Percentiles rank a stretch among this genome's conserved stretches.
Conservation (phyloP, 2,888 invertebrate species). For the Acheta domesticus region DNA sequence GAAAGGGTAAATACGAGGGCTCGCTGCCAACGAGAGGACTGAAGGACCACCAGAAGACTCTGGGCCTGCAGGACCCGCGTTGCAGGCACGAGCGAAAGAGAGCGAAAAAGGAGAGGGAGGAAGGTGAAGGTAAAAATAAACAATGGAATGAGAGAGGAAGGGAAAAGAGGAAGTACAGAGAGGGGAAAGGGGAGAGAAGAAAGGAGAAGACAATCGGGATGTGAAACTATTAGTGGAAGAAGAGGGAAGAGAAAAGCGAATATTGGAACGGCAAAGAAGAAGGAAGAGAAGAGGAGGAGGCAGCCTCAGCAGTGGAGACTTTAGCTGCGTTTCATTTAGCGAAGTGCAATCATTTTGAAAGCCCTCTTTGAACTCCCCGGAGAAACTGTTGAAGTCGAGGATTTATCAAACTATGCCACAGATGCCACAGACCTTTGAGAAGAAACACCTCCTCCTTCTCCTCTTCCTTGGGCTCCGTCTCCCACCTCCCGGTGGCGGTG, state of each 20-base stretch:
- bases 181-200: neutral
- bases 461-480: too few species aligned
- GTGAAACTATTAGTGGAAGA: too few species aligned
- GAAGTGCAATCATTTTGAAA: conserved; percentile 18
- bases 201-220: neutral
- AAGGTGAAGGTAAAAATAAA: neutral
- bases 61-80: neutral
- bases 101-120: neutral
- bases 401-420: conserved; percentile 18
- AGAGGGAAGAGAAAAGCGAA: neutral
- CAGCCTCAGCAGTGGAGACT: neutral
- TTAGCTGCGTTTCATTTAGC: neutral
- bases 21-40: too few species aligned
- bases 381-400: conserved; percentile 3
- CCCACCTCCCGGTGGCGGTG: too few species aligned
- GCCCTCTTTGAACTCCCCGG: conserved; percentile 1
- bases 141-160: too few species aligned
- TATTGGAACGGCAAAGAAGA: neutral
- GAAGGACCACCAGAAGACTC: too few species aligned
- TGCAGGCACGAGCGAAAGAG: neutral
- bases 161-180: too few species aligned
- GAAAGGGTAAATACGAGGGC: too few species aligned
- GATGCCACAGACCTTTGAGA: conserved; percentile 18
- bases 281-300: neutral
- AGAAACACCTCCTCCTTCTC: neutral